Percentiles rank a stretch among this genome's conserved stretches.
Conservation (phyloP, 2,797 vertebrate genomes). For the Coracias cyanogaster region DNA sequence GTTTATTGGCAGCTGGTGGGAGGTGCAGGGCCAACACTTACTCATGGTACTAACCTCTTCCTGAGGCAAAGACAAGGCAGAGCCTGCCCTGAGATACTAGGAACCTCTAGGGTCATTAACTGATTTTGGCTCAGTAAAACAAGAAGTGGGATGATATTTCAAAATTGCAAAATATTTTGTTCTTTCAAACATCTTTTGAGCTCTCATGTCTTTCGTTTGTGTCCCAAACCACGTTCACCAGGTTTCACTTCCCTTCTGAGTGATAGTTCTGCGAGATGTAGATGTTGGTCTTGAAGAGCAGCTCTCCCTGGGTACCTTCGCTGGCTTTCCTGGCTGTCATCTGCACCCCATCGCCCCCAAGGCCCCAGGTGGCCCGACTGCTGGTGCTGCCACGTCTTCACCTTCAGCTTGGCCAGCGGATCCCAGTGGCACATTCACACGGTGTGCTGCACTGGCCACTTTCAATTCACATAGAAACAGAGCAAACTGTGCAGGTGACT, state of each 20-base stretch:
- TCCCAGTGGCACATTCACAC: fast-evolving
- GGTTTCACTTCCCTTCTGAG: slow-evolving; percentile 47
- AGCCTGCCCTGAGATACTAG: neutral
- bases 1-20: neutral
- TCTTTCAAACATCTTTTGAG: neutral
- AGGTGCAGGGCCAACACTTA: neutral
- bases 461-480: neutral
- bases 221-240: neutral
- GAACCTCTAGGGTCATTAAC: neutral
- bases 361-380: neutral
- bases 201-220: slow-evolving; percentile 35
- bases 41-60: neutral
- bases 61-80: neutral
- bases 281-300: neutral
- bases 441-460: neutral
- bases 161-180: neutral
- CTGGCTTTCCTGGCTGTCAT: neutral
- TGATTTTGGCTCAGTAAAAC: neutral
- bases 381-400: neutral
- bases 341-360: neutral
- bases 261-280: neutral
- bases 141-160: neutral
- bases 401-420: neutral
- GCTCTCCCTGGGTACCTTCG: neutral
- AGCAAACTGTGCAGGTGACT: neutral